These are phyloP conservation scores for Sturnus vulgaris DNA, from an alignment of 2,113 vertebrate species.

Conservation along the genomic window DNA sequence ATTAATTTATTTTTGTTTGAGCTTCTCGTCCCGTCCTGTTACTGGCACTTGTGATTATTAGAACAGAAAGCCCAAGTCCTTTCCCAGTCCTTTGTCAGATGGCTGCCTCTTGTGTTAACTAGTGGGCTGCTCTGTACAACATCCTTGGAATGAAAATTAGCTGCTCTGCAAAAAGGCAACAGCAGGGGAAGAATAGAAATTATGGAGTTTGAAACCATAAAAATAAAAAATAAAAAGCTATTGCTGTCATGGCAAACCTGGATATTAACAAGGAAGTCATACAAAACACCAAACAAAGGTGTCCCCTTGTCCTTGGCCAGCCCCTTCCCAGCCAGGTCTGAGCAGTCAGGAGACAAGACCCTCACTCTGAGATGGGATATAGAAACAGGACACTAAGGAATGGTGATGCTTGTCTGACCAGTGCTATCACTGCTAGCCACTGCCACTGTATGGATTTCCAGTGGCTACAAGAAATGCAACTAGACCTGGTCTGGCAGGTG, in stretches of 20 bases:
- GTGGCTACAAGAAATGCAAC: background rate
- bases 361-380: background rate
- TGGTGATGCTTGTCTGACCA: background rate
- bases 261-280: background rate
- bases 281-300: background rate
- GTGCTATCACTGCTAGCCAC: background rate
- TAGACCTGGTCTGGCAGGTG: background rate
- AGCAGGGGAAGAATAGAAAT: background rate
- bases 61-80: background rate
- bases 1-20: slow-evolving; percentile 61
- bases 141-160: slow-evolving; percentile 16
- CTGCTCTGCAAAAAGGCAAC: background rate
- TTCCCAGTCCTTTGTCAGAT: slow-evolving; percentile 21
- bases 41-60: slow-evolving; percentile 19
- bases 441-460: background rate
- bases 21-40: background rate
- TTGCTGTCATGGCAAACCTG: background rate
- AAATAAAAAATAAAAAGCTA: background rate
- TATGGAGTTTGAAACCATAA: background rate
- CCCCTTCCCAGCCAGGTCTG: background rate
- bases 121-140: background rate
- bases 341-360: background rate
- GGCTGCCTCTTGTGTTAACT: background rate
- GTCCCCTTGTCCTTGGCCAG: background rate
- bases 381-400: background rate